Evolutionary conservation across 1,140 invertebrate species (phyloP).

Genomic region (Sogatella furcifera): DNA sequence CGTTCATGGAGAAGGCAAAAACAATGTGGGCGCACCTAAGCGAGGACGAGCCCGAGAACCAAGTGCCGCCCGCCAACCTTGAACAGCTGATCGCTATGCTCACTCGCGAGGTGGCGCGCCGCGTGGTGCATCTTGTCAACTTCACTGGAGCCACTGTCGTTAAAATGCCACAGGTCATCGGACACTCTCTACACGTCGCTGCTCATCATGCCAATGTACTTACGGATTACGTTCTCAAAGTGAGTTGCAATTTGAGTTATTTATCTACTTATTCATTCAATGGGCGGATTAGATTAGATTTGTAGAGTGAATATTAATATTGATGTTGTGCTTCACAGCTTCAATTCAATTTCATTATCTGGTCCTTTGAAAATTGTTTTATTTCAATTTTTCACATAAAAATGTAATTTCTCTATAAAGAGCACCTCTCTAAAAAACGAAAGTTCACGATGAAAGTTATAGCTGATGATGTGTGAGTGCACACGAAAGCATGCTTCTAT

Average conservation of each 20-base stretch:
- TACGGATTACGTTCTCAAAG: slow-evolving; percentile 17
- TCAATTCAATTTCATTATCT: too few species aligned
- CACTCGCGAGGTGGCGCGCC: slow-evolving; percentile 57
- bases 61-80: slow-evolving; percentile 58
- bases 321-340: too few species aligned
- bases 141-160: slow-evolving; percentile 28
- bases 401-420: too few species aligned
- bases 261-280: too few species aligned
- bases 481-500: too few species aligned
- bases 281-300: too few species aligned
- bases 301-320: too few species aligned
- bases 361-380: too few species aligned
- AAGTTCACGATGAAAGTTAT: too few species aligned
- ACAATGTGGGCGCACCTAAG: slow-evolving; percentile 57
- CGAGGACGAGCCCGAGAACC: slow-evolving; percentile 68
- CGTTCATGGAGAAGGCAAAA: slow-evolving; percentile 58
- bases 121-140: slow-evolving; percentile 64
- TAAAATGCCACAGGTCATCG: slow-evolving; percentile 4
- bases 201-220: slow-evolving; percentile 4
- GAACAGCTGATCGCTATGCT: slow-evolving; percentile 63
- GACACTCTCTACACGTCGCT: slow-evolving; percentile 4
- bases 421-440: too few species aligned
- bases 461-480: too few species aligned
- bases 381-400: too few species aligned
- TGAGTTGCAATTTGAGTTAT: background rate